Evolutionary conservation across 2,797 vertebrate species (phyloP).

Genomic region (Uromys caudimaculatus): DNA sequence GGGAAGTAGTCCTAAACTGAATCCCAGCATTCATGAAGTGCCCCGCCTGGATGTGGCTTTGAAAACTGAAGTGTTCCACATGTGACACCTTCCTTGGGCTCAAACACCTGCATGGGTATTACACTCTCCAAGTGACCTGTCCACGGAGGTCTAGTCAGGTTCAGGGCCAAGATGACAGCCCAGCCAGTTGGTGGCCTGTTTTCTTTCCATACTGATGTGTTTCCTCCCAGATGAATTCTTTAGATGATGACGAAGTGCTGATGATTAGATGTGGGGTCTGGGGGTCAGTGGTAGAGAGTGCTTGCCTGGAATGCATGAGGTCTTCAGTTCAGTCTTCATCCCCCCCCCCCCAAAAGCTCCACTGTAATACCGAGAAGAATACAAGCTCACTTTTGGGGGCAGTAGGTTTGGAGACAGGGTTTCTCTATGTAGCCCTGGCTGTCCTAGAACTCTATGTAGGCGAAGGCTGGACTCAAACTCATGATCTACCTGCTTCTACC

Average conservation of each 20-base stretch:
- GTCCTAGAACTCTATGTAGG: background rate
- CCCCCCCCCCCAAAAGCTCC: background rate
- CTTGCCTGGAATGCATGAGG: background rate
- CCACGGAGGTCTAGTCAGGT: background rate
- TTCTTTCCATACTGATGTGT: background rate
- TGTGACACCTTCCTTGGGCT: background rate
- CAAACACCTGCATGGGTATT: background rate
- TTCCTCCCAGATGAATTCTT: background rate
- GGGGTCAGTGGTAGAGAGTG: too few species aligned
- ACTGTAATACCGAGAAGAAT: background rate
- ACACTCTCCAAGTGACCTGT: background rate
- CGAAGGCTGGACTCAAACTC: background rate
- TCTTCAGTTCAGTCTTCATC: background rate
- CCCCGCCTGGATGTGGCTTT: background rate
- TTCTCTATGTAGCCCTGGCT: background rate
- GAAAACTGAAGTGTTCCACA: background rate
- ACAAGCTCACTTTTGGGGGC: background rate
- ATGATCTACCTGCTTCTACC: background rate
- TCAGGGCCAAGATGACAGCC: background rate
- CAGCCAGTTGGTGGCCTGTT: background rate
- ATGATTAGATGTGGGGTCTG: background rate
- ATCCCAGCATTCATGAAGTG: background rate
- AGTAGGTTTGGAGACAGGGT: background rate
- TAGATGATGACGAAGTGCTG: background rate
- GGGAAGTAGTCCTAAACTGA: constrained; percentile 15